phyloP scores from a whole-genome alignment of 1,140 invertebrate genomes.

The Nylanderia fulva region DNA sequence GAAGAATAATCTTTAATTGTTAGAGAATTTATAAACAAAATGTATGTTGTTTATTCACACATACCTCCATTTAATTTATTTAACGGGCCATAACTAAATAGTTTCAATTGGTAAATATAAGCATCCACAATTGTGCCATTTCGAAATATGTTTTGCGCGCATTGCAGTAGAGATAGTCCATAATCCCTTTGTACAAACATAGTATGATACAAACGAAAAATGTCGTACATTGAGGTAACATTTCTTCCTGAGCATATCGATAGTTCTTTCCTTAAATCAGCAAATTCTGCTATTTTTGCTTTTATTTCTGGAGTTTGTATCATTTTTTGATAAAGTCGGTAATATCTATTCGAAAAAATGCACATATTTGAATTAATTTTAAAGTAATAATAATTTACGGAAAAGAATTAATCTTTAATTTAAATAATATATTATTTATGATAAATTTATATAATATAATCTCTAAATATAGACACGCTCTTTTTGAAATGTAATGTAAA shows the following conservation, averaged over 20 bases:
- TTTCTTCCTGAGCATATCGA: not conserved
- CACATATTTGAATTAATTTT: not conserved
- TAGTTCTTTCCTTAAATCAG: not conserved
- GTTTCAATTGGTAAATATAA: not conserved
- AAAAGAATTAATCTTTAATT: not conserved
- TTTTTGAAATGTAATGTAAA: not conserved
- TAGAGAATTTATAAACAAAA: not conserved
- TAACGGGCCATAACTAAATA: not conserved
- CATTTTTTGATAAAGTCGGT: not conserved
- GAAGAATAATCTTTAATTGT: not conserved
- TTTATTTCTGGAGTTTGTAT: not conserved
- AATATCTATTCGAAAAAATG: not conserved
- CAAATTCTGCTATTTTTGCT: not conserved
- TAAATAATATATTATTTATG: slow-evolving; percentile 23
- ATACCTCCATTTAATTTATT: slow-evolving; percentile 24
- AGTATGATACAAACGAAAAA: not conserved
- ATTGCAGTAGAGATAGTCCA: not conserved
- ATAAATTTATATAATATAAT: not conserved
- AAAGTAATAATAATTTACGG: not conserved
- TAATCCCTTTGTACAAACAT: not conserved
- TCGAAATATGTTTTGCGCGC: not conserved
- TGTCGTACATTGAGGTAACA: not conserved
- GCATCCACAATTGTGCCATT: not conserved
- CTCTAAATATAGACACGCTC: too few relatives aligned
- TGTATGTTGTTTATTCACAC: not conserved